Conservation (phyloP, 2,888 invertebrate genomes). For the Protodeltote pygarga region DNA sequence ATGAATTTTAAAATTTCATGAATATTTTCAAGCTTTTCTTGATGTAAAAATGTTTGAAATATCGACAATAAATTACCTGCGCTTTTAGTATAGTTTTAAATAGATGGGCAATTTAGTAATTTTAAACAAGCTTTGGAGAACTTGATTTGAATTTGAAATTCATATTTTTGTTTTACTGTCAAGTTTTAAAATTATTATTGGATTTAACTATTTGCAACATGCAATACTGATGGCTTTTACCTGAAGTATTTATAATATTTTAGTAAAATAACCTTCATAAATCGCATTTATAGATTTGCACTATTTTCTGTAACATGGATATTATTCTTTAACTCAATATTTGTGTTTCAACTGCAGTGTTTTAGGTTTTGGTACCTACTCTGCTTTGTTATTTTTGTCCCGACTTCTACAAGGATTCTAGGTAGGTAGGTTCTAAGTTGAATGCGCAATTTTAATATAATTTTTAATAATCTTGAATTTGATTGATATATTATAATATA, state of each 20-base stretch:
- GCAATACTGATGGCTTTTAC: constrained; percentile 32
- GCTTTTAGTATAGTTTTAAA: constrained; percentile 20
- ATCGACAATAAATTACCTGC: constrained; percentile 18
- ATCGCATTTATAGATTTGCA: constrained; percentile 29
- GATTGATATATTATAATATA: too few species aligned
- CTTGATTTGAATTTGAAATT: constrained; percentile 20
- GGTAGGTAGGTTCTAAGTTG: too few species aligned
- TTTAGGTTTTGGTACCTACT: not conserved
- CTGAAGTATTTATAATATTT: constrained; percentile 21
- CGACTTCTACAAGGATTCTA: too few species aligned
- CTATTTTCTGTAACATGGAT: constrained; percentile 22
- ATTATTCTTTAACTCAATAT: constrained; percentile 19
- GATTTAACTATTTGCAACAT: constrained; percentile 43
- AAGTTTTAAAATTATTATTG: constrained; percentile 27
- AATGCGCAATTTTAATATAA: too few species aligned
- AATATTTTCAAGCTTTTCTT: constrained; percentile 7
- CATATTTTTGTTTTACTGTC: constrained; percentile 39
- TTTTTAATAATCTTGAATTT: too few species aligned
- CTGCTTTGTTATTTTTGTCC: too few species aligned
- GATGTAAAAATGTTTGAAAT: constrained; percentile 16
- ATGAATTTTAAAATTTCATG: constrained; percentile 7
- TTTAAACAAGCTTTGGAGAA: constrained; percentile 22
- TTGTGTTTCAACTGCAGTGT: constrained; percentile 3
- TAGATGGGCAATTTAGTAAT: constrained; percentile 16
- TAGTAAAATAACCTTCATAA: constrained; percentile 23